Conservation (phyloP, 2,113 vertebrate genomes). For the Centropus unirufus region DNA sequence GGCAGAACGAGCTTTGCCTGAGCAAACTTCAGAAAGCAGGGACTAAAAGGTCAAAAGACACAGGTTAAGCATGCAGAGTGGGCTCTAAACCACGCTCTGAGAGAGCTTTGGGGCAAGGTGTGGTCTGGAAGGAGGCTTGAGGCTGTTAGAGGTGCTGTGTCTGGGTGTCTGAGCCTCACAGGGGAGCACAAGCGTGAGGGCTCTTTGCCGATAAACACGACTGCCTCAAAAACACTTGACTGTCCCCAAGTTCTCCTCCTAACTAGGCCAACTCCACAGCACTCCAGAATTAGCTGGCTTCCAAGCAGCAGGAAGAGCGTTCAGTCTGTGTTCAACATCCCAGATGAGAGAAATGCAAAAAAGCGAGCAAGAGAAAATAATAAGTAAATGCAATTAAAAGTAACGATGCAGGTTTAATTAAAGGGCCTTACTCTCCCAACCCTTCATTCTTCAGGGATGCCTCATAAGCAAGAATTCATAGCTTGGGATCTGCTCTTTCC, state of each 20-base stretch:
- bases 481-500: constrained; percentile 44
- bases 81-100: background rate
- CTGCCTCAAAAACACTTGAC: background rate
- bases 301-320: constrained; percentile 6
- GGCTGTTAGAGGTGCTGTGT: background rate
- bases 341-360: constrained; percentile 71
- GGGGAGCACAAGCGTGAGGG: background rate
- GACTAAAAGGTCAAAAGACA: background rate
- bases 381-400: constrained; percentile 63
- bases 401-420: constrained; percentile 65
- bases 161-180: background rate
- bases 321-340: background rate
- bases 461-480: constrained; percentile 57
- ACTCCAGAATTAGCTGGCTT: background rate
- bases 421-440: constrained; percentile 57
- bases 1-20: background rate
- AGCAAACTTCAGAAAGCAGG: background rate
- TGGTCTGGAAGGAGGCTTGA: background rate
- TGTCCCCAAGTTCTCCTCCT: background rate
- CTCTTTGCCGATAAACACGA: background rate
- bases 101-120: background rate
- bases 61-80: background rate
- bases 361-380: constrained; percentile 44
- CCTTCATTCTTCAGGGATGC: constrained; percentile 65
- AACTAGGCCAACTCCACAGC: background rate